These are phyloP conservation scores for Heliconius erato DNA, from an alignment of 2,888 invertebrate genomes.

Conservation along the genomic window DNA sequence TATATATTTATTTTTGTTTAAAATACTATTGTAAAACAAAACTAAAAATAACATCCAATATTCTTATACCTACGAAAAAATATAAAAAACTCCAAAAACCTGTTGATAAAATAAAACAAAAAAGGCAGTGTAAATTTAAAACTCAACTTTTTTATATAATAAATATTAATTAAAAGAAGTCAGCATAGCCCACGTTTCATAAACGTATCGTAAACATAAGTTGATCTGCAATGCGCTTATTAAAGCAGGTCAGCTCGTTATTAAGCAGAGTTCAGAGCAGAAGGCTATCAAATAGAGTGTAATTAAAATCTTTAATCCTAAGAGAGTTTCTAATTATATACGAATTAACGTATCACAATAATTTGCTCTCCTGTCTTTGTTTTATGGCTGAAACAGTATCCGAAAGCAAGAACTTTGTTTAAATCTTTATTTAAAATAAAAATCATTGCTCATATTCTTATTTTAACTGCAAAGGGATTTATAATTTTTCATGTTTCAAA, in stretches of 20 bases:
- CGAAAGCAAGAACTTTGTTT: neutral
- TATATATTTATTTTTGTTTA: neutral
- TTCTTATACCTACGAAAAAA: too few relatives aligned
- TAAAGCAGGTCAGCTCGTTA: slow-evolving; percentile 24
- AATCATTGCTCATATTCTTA: too few relatives aligned
- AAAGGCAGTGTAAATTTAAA: neutral
- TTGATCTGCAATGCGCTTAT: slow-evolving; percentile 30
- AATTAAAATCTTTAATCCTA: slow-evolving; percentile 3
- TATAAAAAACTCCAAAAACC: too few relatives aligned
- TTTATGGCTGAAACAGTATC: neutral
- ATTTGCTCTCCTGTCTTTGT: neutral
- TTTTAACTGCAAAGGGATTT: too few relatives aligned
- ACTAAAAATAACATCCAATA: neutral
- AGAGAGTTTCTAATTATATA: slow-evolving; percentile 13
- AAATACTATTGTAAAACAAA: neutral
- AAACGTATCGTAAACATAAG: neutral
- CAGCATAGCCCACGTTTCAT: neutral
- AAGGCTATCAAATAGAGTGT: neutral
- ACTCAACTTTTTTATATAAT: neutral
- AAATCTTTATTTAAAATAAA: too few relatives aligned
- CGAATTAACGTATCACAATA: slow-evolving; percentile 8
- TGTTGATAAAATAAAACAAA: too few relatives aligned
- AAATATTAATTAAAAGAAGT: slow-evolving; percentile 3
- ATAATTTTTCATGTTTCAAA: too few relatives aligned
- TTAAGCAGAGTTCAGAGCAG: slow-evolving; percentile 7